Conservation (phyloP, 2,113 vertebrate species). For the Dipodomys spectabilis region DNA sequence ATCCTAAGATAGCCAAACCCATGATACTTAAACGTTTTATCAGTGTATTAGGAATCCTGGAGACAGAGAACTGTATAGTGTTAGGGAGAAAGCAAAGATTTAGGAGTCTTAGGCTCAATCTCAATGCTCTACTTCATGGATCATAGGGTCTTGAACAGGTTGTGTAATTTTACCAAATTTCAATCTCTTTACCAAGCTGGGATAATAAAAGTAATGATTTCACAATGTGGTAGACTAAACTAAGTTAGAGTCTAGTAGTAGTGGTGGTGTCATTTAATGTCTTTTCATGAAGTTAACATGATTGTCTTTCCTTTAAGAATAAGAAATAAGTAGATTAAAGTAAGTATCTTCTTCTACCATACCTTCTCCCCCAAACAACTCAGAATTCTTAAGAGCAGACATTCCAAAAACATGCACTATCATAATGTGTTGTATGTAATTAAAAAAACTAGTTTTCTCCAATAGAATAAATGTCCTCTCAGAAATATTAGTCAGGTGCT, state of each 20-base stretch:
- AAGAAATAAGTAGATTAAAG: neutral
- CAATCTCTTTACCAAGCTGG: neutral
- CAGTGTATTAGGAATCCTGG: neutral
- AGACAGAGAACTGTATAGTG: neutral
- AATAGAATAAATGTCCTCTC: neutral
- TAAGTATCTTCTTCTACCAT: neutral
- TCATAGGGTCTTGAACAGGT: no score
- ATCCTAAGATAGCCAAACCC: neutral
- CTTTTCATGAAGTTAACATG: neutral
- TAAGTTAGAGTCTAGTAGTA: neutral
- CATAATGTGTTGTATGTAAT: neutral
- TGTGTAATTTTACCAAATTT: neutral
- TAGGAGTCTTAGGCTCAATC: neutral
- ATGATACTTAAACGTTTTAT: neutral
- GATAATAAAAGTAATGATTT: neutral
- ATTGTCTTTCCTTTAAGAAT: neutral
- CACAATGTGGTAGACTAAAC: neutral
- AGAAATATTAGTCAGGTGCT: neutral
- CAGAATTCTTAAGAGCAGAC: neutral
- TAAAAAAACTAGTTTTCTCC: neutral
- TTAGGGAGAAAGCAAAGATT: neutral
- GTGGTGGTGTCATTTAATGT: neutral
- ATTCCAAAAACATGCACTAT: neutral
- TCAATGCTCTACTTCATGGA: neutral
- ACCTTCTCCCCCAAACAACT: neutral